Conservation (phyloP, 1,140 invertebrate genomes). For the Trichomalopsis sarcophagae region DNA sequence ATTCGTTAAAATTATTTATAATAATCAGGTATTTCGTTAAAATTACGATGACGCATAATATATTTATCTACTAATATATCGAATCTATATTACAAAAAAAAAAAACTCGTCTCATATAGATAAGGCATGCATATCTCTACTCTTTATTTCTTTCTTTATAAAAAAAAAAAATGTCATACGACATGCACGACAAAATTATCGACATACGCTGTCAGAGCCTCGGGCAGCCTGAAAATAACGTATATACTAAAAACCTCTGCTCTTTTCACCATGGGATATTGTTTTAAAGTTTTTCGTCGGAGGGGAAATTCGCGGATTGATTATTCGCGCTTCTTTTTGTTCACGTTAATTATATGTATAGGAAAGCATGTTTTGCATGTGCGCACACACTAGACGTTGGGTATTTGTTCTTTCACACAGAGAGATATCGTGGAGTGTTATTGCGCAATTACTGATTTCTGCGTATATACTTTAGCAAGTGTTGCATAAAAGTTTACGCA, state of each 20-base stretch:
- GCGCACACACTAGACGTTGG: not conserved
- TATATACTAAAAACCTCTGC: slow-evolving; percentile 63
- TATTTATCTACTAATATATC: not conserved
- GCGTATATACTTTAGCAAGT: not conserved
- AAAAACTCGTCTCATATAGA: not conserved
- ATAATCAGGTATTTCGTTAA: not conserved
- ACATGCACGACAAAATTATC: slow-evolving; percentile 61
- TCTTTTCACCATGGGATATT: slow-evolving; percentile 13
- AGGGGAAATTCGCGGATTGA: not conserved
- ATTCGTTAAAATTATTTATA: not conserved
- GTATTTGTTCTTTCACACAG: not conserved
- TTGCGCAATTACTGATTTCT: not conserved
- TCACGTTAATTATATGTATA: not conserved
- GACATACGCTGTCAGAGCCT: slow-evolving; percentile 75
- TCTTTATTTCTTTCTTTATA: not conserved
- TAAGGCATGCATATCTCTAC: slow-evolving; percentile 28
- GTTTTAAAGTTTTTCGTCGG: not conserved
- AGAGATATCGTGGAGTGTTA: not conserved
- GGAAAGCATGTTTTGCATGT: slow-evolving; percentile 13
- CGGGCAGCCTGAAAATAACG: slow-evolving; percentile 73
- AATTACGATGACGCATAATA: not conserved
- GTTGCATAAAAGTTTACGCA: not conserved
- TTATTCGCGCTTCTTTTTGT: not conserved
- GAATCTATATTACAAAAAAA: not conserved
- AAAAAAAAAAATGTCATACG: slow-evolving; percentile 14